Base-by-base conservation (phyloP, 2,888 invertebrate species). In the Baccha elongata region DNA sequence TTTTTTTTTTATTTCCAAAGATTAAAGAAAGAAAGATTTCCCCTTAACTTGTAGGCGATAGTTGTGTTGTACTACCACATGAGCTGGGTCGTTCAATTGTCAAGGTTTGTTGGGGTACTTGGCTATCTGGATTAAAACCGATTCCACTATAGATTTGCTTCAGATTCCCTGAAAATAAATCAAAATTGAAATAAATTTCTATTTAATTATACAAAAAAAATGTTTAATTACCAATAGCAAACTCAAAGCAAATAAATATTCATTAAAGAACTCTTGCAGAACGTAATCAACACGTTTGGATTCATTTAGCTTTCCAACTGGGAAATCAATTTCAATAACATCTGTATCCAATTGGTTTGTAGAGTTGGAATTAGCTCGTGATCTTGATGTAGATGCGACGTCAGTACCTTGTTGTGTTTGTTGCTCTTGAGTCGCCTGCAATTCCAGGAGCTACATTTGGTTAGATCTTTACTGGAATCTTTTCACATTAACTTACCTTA, bases 221-320 rank as follows among this genome's bases (percentile, higher is more conserved):
- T 32, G 7, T 32, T 7, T 32, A n/a, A 3, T 26, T 88, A 97
- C 99, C 99, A 99, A 88, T 99, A 99, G 87, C 98, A 97, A 17
- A 97, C 96, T 95, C 86, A 99, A 92, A 0, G 99, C 98, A 91
- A 98, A 99, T 11, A 99, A 92, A 87, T 99, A 99, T 87, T 99
- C 98, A 89, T 99, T 99, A 89, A 99, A 96, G 89, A 97, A 96
- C 90, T 99, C 99, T 88, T 99, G 99, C 2, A 99, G 92, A 0
- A 99, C 98, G 89, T 97, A 97, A 91, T 99, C 99, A 17, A 99
- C 93, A 60, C 99, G 93, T 1, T 96, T 93, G 0, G 98, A 97
- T 64, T 93, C 93, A 89, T 99, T 99, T 62, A 99, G 91, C 69
- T 91, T 91, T 0, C 97, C 97, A 42, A 94, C 83, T 58, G 92